Conservation (phyloP, 1,140 invertebrate species). For the Nephila pilipes region DNA sequence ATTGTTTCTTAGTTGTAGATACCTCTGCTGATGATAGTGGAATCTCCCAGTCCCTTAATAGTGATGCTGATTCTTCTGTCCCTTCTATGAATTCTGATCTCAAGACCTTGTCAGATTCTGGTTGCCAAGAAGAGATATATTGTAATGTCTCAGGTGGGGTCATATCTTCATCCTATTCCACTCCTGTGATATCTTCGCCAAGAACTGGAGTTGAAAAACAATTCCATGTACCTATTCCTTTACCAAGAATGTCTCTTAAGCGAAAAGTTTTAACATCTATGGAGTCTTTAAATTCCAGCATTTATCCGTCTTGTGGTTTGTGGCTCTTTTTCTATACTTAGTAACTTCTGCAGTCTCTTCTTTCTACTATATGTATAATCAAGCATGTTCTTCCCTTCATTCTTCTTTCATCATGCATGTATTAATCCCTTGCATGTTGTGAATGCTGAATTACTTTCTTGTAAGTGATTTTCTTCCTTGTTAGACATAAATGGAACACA, state of each 20-base stretch:
- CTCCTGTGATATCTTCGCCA: slow-evolving; percentile 63
- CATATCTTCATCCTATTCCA: slow-evolving; percentile 45
- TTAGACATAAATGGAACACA: too few species aligned
- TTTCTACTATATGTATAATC: not conserved
- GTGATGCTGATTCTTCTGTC: slow-evolving; percentile 68
- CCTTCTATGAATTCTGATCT: slow-evolving; percentile 66
- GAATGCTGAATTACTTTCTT: not conserved
- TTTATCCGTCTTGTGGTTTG: slow-evolving; percentile 75
- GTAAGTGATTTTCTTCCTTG: not conserved
- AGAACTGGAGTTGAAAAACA: slow-evolving; percentile 57
- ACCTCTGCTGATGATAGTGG: slow-evolving; percentile 65
- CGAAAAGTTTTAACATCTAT: slow-evolving; percentile 67
- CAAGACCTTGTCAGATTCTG: slow-evolving; percentile 59
- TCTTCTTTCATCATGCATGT: not conserved
- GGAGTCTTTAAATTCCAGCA: slow-evolving; percentile 68
- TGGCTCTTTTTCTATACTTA: slow-evolving; percentile 48
- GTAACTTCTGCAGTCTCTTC: slow-evolving; percentile 12
- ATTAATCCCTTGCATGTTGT: not conserved
- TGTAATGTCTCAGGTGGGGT: slow-evolving; percentile 71
- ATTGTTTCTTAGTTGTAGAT: slow-evolving; percentile 68
- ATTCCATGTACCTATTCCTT: slow-evolving; percentile 49
- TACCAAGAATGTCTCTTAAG: slow-evolving; percentile 72
- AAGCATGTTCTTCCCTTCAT: slow-evolving; percentile 24
- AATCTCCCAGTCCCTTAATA: slow-evolving; percentile 66
- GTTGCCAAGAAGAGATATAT: slow-evolving; percentile 74